Conservation (phyloP, 1,140 invertebrate species). For the Drosophila asahinai region DNA sequence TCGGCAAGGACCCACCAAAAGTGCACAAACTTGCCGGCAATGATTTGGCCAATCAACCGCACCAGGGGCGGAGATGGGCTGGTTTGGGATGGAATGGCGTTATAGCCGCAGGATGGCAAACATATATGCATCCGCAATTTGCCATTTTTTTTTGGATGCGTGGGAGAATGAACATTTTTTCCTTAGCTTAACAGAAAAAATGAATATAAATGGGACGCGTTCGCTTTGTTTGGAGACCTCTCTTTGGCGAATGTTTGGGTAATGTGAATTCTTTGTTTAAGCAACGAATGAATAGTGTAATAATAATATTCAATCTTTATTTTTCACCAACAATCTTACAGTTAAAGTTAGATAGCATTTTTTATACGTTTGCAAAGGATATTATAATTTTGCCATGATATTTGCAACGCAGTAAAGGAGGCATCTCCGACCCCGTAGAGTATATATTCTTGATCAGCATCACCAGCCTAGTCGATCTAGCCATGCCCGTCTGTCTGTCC, state of each 20-base stretch:
- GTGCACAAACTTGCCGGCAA: conserved; percentile 49
- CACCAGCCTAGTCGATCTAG: too few species aligned
- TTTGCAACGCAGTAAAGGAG: too few species aligned
- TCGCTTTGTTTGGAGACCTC: conserved; percentile 19
- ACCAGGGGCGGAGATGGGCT: conserved; percentile 20
- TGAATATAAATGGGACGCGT: conserved; percentile 61
- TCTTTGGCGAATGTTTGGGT: neutral
- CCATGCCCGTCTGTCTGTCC: too few species aligned
- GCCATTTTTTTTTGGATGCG: conserved; percentile 45
- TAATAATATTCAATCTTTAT: neutral
- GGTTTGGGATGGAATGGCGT: neutral
- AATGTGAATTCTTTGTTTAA: neutral
- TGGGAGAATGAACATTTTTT: conserved; percentile 40
- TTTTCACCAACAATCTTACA: neutral
- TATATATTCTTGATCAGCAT: too few species aligned
- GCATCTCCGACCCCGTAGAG: too few species aligned
- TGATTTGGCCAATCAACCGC: conserved; percentile 72
- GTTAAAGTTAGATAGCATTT: too few species aligned
- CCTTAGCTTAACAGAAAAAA: conserved; percentile 49
- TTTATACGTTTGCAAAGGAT: too few species aligned
- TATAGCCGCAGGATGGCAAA: conserved; percentile 17
- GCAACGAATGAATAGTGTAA: neutral
- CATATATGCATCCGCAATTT: conserved; percentile 32
- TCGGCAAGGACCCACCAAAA: conserved; percentile 23
- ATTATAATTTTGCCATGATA: too few species aligned